Conservation (phyloP, 2,113 vertebrate genomes). For the Talpa occidentalis region DNA sequence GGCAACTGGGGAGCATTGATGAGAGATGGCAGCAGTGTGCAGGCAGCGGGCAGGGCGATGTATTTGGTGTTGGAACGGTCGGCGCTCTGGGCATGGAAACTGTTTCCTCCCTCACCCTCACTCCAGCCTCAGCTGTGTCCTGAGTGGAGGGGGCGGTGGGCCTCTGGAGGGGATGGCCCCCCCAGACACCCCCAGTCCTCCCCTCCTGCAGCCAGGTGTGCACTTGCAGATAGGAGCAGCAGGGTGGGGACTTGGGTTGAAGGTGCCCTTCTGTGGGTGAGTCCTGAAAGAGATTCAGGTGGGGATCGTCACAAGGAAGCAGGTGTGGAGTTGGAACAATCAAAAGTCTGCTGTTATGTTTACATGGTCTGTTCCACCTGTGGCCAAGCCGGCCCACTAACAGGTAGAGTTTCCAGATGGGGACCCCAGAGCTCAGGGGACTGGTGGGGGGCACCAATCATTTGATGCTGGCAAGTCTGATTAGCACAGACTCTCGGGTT, state of each 20-base stretch:
- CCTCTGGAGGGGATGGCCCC: too few relatives aligned
- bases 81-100: neutral
- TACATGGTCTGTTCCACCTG: rapidly evolving
- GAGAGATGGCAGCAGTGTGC: neutral
- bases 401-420: neutral
- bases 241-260: neutral
- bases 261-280: neutral
- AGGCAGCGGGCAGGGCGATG: neutral
- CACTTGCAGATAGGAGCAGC: too few relatives aligned
- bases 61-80: neutral
- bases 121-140: neutral
- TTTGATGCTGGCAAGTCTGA: neutral
- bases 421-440: too few relatives aligned
- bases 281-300: neutral
- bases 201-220: neutral
- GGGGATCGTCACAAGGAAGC: neutral
- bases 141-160: neutral
- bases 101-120: neutral
- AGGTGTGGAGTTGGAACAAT: neutral
- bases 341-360: neutral
- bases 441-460: neutral
- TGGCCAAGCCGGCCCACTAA: neutral
- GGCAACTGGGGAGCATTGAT: neutral
- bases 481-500: neutral
- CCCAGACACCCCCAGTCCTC: neutral